Evolutionary conservation across 1,140 invertebrate genomes (phyloP).

Genomic region (Sarcophaga bullata): DNA sequence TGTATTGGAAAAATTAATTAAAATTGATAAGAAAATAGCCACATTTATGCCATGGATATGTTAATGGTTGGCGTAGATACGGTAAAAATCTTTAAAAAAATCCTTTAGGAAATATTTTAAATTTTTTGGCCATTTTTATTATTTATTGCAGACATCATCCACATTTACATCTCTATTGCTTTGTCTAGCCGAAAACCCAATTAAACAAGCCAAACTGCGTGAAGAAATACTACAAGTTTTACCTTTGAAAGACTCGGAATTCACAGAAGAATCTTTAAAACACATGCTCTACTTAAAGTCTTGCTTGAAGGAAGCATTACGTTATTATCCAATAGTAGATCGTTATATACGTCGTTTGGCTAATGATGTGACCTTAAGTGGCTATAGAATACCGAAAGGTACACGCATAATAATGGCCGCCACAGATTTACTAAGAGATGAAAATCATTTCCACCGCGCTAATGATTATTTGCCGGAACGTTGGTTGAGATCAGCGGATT

Average conservation of each 20-base stretch:
- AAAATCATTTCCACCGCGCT: slow-evolving; percentile 68
- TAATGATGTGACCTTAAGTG: slow-evolving; percentile 69
- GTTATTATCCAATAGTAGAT: slow-evolving; percentile 67
- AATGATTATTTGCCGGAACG: slow-evolving; percentile 44
- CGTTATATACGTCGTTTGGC: slow-evolving; percentile 67
- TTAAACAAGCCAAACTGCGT: slow-evolving; percentile 74
- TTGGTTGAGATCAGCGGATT: background rate
- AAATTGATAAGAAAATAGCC: slow-evolving; percentile 70
- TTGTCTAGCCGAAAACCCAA: slow-evolving; percentile 72
- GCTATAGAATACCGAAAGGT: slow-evolving; percentile 73
- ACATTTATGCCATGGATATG: slow-evolving; percentile 75
- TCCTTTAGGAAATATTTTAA: background rate
- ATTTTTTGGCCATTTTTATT: background rate
- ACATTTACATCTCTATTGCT: slow-evolving; percentile 48
- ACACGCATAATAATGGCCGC: slow-evolving; percentile 68
- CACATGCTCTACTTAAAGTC: slow-evolving; percentile 73
- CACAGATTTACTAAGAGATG: slow-evolving; percentile 59
- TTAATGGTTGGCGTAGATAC: slow-evolving; percentile 79
- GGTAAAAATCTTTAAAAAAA: slow-evolving; percentile 59
- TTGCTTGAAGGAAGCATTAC: slow-evolving; percentile 73
- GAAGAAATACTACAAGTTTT: slow-evolving; percentile 71
- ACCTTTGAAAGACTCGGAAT: slow-evolving; percentile 64
- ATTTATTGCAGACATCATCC: slow-evolving; percentile 47
- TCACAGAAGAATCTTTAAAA: slow-evolving; percentile 69
- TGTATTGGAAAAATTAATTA: slow-evolving; percentile 70